Evolutionary conservation across 2,797 vertebrate species (phyloP).

Genomic region (Hydrocynus forskahlii): DNA sequence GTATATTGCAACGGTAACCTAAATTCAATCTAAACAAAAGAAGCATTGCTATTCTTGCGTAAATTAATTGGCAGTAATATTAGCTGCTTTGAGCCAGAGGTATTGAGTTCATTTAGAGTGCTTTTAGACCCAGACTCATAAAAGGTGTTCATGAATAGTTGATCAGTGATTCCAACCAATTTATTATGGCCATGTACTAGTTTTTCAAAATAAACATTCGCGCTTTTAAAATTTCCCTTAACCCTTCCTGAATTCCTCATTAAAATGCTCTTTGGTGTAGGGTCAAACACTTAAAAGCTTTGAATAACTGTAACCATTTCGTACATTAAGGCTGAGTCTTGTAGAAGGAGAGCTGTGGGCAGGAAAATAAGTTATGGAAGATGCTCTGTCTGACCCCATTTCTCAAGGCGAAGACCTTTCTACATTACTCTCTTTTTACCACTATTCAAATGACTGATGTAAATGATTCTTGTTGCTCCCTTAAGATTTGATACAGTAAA

Average conservation of each 20-base stretch:
- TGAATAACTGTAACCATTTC: background rate
- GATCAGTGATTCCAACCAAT: too few species aligned
- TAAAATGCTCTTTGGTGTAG: background rate
- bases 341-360: background rate
- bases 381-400: too few species aligned
- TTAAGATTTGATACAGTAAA: slow-evolving; percentile 7
- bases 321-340: background rate
- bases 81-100: too few species aligned
- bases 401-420: too few species aligned
- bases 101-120: too few species aligned
- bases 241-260: background rate
- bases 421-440: background rate
- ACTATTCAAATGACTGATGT: slow-evolving; percentile 1
- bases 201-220: too few species aligned
- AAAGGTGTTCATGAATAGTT: too few species aligned
- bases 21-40: background rate
- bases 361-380: slow-evolving; percentile 10
- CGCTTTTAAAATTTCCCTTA: background rate
- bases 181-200: too few species aligned
- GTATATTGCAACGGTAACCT: too few species aligned
- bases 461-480: background rate
- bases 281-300: background rate
- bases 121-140: too few species aligned
- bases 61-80: background rate
- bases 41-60: background rate